These are phyloP conservation scores for Philaethria dido DNA, from an alignment of 2,888 invertebrate species.

Conservation along the genomic window DNA sequence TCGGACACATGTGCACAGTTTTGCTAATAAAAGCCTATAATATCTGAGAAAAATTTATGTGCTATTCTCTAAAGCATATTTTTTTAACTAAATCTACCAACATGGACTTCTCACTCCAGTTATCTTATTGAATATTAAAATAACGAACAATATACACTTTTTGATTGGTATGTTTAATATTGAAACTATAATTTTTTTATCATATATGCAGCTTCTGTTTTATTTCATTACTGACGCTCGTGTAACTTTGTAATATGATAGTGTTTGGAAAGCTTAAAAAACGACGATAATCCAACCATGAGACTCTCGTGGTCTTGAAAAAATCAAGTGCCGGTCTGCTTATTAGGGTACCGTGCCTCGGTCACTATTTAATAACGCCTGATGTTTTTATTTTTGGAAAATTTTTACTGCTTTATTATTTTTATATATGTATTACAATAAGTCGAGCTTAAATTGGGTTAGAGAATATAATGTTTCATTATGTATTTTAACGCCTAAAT, in stretches of 20 bases:
- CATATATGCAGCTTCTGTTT: conserved; percentile 28
- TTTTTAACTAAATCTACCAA: too few species aligned
- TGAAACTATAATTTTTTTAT: background rate
- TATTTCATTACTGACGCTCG: conserved; percentile 32
- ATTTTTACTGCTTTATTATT: background rate
- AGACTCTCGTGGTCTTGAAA: conserved; percentile 32
- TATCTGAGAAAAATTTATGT: too few species aligned
- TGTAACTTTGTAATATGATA: conserved; percentile 37
- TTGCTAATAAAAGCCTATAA: too few species aligned
- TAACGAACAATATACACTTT: too few species aligned
- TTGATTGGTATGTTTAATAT: background rate
- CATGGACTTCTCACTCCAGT: too few species aligned
- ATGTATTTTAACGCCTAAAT: too few species aligned
- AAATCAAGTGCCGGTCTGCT: conserved; percentile 30
- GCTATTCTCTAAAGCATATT: too few species aligned
- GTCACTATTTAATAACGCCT: background rate
- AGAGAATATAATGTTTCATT: too few species aligned
- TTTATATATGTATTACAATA: too few species aligned
- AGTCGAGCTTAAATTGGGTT: too few species aligned
- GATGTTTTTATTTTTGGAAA: background rate
- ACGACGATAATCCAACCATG: conserved; percentile 32
- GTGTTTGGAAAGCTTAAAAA: conserved; percentile 34
- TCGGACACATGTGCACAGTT: background rate
- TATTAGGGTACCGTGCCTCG: conserved; percentile 21
- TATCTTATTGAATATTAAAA: too few species aligned